Percentiles rank a stretch among this genome's conserved stretches.
These are phyloP conservation scores for Penelope pileata DNA, from an alignment of 2,113 vertebrate species.

Conservation along the genomic window DNA sequence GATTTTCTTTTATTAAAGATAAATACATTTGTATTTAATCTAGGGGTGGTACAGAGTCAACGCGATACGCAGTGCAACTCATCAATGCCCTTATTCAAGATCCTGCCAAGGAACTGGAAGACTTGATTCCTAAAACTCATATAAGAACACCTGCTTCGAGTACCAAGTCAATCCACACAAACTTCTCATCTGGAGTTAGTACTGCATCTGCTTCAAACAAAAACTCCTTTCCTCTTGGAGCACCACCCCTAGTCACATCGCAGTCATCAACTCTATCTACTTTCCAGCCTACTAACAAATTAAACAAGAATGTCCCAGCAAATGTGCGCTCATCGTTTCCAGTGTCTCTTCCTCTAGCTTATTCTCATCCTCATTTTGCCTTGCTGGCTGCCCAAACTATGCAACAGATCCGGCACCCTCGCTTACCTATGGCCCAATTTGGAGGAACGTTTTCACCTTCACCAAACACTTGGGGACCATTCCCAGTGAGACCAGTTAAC, in stretches of 20 bases:
- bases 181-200: constrained; percentile 84
- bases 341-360: constrained; percentile 93
- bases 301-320: constrained; percentile 89
- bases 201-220: constrained; percentile 87
- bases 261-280: constrained; percentile 87
- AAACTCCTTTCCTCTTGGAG: constrained; percentile 87
- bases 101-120: constrained; percentile 98
- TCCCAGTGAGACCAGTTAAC: constrained; percentile 96
- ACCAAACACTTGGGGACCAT: constrained; percentile 97
- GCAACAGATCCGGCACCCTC: constrained; percentile 98
- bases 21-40: constrained; percentile 19
- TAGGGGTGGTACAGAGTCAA: constrained; percentile 97
- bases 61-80: constrained; percentile 94
- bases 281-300: constrained; percentile 88
- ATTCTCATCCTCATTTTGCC: constrained; percentile 96
- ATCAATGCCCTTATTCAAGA: constrained; percentile 99
- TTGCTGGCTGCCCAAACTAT: constrained; percentile 97
- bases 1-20: not conserved
- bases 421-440: constrained; percentile 97
- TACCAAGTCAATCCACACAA: constrained; percentile 85
- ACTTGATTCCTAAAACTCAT: constrained; percentile 97
- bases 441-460: constrained; percentile 95
- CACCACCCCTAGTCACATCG: constrained; percentile 85
- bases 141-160: constrained; percentile 91
- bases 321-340: constrained; percentile 93